These are phyloP conservation scores for Apostichopus japonicus DNA, from an alignment of 35 echinoderm and acorn worm genomes.

Conservation along the genomic window DNA sequence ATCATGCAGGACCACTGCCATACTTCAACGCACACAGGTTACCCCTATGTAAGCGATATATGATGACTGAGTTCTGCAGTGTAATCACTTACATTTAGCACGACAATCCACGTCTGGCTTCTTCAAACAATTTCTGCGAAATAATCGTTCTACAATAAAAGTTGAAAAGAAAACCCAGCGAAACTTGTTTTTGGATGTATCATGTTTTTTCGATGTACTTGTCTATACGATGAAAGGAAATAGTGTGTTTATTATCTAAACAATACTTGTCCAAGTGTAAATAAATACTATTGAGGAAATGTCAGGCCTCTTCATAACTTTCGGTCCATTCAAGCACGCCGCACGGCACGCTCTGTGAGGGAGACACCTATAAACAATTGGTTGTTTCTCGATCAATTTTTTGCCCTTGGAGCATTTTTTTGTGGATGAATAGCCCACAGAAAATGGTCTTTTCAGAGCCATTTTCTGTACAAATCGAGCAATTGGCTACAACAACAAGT, in stretches of 20 bases:
- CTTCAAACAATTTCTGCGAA: neutral
- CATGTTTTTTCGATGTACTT: neutral
- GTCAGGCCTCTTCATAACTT: neutral
- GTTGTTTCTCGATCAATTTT: neutral
- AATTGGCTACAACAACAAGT: neutral
- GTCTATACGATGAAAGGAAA: constrained; percentile 1
- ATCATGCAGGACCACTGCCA: too few relatives aligned
- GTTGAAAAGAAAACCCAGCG: neutral
- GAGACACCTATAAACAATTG: constrained; percentile 8
- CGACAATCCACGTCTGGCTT: neutral
- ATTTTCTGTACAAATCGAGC: neutral
- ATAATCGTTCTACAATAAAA: neutral
- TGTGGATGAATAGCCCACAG: neutral
- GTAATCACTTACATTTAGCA: too few relatives aligned
- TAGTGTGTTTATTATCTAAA: constrained; percentile 1
- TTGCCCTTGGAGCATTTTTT: neutral
- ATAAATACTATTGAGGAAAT: constrained; percentile 1
- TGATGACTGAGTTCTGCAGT: too few relatives aligned
- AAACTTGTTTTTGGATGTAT: neutral
- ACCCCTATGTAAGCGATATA: too few relatives aligned
- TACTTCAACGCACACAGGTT: too few relatives aligned
- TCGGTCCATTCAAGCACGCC: neutral
- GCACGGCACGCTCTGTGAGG: neutral
- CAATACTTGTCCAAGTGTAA: neutral
- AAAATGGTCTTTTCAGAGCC: neutral